Evolutionary conservation across 2,113 vertebrate genomes (phyloP).

Genomic region (Eurystomus gularis): DNA sequence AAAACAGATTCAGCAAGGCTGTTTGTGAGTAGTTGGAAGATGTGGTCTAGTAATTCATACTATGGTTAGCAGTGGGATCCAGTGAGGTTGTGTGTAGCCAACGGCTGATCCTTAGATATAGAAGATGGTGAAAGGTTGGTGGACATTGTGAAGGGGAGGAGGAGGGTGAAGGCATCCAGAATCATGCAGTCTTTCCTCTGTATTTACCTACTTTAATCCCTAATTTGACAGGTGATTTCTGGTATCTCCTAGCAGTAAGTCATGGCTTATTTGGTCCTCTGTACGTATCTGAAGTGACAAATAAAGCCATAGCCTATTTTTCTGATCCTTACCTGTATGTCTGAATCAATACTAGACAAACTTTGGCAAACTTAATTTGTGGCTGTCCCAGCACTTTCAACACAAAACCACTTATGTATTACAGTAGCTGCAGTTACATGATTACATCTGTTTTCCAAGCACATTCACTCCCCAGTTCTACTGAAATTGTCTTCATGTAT

Average conservation of each 20-base stretch:
- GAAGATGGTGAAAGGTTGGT: neutral
- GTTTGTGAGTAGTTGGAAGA: neutral
- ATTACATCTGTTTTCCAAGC: neutral
- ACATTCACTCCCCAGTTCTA: neutral
- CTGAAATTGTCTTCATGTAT: neutral
- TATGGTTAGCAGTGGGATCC: neutral
- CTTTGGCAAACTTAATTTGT: neutral
- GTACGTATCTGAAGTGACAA: neutral
- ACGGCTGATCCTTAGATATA: accelerated
- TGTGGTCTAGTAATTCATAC: neutral
- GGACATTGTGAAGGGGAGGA: neutral
- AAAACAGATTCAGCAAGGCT: neutral
- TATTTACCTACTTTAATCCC: neutral
- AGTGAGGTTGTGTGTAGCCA: neutral
- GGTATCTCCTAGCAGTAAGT: neutral
- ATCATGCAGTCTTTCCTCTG: neutral
- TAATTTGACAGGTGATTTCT: neutral
- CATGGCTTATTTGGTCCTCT: neutral
- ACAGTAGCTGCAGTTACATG: neutral
- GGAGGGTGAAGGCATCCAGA: neutral
- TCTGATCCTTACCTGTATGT: neutral
- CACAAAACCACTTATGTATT: neutral
- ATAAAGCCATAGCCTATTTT: neutral
- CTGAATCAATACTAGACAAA: neutral
- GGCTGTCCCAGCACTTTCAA: neutral